phyloP scores from a whole-genome alignment of 2,113 vertebrate species.

The Cynoglossus semilaevis region DNA sequence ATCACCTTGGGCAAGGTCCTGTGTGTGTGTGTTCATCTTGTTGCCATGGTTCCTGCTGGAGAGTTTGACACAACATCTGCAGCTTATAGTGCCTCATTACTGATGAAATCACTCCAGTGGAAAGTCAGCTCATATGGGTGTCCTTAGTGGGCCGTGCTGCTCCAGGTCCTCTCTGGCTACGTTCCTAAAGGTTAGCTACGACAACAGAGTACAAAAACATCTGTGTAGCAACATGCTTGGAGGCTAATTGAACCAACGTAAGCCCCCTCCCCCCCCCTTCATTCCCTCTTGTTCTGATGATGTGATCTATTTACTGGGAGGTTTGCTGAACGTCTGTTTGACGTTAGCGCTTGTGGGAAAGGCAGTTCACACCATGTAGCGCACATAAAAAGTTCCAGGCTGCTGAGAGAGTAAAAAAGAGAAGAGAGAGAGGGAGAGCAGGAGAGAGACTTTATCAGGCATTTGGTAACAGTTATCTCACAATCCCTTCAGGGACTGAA shows the following conservation, averaged over 20 bases:
- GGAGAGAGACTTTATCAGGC: slow-evolving; percentile 29
- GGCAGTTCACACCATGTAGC: slow-evolving; percentile 60
- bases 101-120: slow-evolving; percentile 74
- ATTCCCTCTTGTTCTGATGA: slow-evolving; percentile 47
- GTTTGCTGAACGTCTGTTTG: slow-evolving; percentile 65
- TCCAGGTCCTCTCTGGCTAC: slow-evolving; percentile 57
- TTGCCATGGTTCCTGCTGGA: slow-evolving; percentile 64
- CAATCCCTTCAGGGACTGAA: slow-evolving; percentile 29
- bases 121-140: slow-evolving; percentile 72
- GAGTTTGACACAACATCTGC: slow-evolving; percentile 76
- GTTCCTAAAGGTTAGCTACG: slow-evolving; percentile 64
- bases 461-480: slow-evolving; percentile 53
- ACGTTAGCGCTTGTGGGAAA: slow-evolving; percentile 73
- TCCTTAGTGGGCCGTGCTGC: slow-evolving; percentile 60
- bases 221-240: slow-evolving; percentile 63
- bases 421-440: slow-evolving; percentile 1
- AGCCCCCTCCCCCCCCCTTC: not conserved
- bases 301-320: slow-evolving; percentile 63
- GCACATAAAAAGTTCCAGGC: slow-evolving; percentile 55
- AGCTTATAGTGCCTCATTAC: slow-evolving; percentile 76
- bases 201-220: slow-evolving; percentile 71
- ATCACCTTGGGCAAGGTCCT: slow-evolving; percentile 70
- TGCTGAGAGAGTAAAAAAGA: slow-evolving; percentile 29
- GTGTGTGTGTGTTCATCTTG: slow-evolving; percentile 65
- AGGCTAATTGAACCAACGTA: slow-evolving; percentile 62